A percentile compares a stretch with the other conserved stretches of the same genome.
These are phyloP conservation scores for Mesocentrotus franciscanus DNA, from an alignment of 53 echinoderm and acorn worm genomes.

Conservation along the genomic window DNA sequence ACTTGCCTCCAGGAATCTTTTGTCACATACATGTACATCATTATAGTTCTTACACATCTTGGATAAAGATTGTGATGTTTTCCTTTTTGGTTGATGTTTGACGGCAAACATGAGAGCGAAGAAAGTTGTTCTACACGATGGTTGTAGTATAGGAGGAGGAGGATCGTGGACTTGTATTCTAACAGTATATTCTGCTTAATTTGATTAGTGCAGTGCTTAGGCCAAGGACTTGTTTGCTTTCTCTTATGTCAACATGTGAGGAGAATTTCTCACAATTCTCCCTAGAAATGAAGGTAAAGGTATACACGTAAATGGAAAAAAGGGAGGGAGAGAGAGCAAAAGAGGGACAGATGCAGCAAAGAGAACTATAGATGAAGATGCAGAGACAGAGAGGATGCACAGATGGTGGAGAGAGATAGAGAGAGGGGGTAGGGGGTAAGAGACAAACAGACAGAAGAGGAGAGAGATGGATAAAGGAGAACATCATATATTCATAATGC, in stretches of 20 bases:
- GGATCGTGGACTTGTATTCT: background rate
- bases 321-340: background rate
- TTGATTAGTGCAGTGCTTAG: conserved; percentile 60
- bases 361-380: background rate
- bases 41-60: background rate
- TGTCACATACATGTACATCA: background rate
- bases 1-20: background rate
- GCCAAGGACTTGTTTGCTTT: conserved; percentile 58
- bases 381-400: background rate
- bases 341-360: background rate
- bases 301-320: background rate
- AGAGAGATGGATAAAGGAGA: too few species aligned
- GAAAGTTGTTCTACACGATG: conserved; percentile 37
- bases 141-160: background rate
- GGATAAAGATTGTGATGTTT: conserved; percentile 1
- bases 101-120: background rate
- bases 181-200: conserved; percentile 57
- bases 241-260: conserved; percentile 39
- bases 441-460: too few species aligned
- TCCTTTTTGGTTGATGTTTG: conserved; percentile 30
- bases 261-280: background rate
- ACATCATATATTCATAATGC: too few species aligned
- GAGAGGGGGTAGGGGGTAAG: too few species aligned
- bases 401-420: background rate
- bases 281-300: background rate